phyloP scores from a whole-genome alignment of 2,888 invertebrate species.

The Pollenia griseotomentosa region DNA sequence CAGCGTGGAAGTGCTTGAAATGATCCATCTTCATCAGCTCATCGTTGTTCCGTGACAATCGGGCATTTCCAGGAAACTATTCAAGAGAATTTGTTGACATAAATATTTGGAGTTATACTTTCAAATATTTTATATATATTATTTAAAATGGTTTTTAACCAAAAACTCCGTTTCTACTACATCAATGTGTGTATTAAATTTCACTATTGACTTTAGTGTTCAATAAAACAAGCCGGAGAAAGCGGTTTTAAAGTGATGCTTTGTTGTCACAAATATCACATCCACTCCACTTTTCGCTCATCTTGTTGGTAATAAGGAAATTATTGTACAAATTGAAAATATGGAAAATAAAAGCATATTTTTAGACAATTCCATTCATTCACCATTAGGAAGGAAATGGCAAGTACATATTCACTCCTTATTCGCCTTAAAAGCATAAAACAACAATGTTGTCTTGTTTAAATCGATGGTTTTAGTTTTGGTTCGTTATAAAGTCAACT shows the following conservation, averaged over 20 bases:
- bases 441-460: constrained; percentile 25
- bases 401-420: constrained; percentile 20
- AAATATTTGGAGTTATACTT: too few relatives aligned
- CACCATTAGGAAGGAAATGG: constrained; percentile 51
- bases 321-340: constrained; percentile 3
- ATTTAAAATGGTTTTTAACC: too few relatives aligned
- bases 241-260: not conserved
- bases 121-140: too few relatives aligned
- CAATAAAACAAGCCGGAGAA: too few relatives aligned
- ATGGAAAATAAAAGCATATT: constrained; percentile 30
- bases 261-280: not conserved
- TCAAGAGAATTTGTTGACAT: too few relatives aligned
- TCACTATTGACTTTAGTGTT: too few relatives aligned
- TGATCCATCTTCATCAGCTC: too few relatives aligned
- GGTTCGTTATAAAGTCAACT: constrained; percentile 35
- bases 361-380: constrained; percentile 49
- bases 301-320: constrained; percentile 21
- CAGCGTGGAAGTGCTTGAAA: too few relatives aligned
- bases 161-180: too few relatives aligned
- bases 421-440: constrained; percentile 21
- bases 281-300: not conserved
- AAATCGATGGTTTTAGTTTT: constrained; percentile 44
- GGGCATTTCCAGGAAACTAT: too few relatives aligned
- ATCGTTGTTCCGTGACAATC: too few relatives aligned
- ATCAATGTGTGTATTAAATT: too few relatives aligned